Conservation (phyloP, 64 coral and sea anemone genomes). For the Anthopleura sola region DNA sequence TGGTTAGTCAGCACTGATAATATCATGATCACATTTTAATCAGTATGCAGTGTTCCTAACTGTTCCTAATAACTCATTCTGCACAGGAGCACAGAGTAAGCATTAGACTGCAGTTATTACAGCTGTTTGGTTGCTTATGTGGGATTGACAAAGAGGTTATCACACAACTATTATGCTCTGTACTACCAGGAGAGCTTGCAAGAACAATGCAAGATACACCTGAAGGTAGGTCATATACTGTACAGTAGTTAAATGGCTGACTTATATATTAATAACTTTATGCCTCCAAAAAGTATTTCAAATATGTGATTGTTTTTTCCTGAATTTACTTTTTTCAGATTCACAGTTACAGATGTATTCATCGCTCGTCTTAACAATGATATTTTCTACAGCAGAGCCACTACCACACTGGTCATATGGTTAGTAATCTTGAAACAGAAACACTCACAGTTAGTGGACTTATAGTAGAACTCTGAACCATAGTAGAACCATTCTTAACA, state of each 20-base stretch:
- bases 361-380: conserved; percentile 77
- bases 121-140: conserved; percentile 79
- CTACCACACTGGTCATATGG: conserved; percentile 79
- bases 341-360: conserved; percentile 56
- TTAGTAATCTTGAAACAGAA: conserved; percentile 8
- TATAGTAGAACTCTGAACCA: too few relatives aligned
- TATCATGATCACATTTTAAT: not conserved
- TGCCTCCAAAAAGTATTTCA: too few relatives aligned
- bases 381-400: conserved; percentile 90
- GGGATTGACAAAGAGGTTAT: conserved; percentile 73
- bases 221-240: conserved; percentile 31
- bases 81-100: conserved; percentile 73
- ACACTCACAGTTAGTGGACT: not conserved
- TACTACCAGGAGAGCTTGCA: conserved; percentile 86
- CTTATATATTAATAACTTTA: too few relatives aligned
- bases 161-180: conserved; percentile 77
- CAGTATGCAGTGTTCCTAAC: too few relatives aligned
- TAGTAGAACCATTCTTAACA: too few relatives aligned
- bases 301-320: not conserved
- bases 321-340: conserved; percentile 45
- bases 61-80: too few relatives aligned
- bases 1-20: too few relatives aligned
- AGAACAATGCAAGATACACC: conserved; percentile 70
- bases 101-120: conserved; percentile 61
- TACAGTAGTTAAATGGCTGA: too few relatives aligned